phyloP scores from a whole-genome alignment of 1,140 invertebrate genomes.

The Dendroctonus ponderosae region DNA sequence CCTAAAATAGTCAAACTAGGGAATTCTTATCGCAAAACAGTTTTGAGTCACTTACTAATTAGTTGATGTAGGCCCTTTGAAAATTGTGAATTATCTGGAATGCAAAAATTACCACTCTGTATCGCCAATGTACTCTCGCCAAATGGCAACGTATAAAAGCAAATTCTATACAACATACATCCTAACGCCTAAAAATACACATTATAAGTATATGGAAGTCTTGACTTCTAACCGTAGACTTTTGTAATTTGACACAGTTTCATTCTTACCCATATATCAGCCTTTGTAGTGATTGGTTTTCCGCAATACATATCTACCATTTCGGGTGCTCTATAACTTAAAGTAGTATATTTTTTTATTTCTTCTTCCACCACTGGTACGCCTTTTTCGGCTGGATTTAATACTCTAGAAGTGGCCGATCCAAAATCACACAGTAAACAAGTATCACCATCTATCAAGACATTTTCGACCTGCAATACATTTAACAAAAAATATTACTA shows the following conservation, averaged over 20 bases:
- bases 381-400: slow-evolving; percentile 73
- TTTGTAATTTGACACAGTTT: neutral
- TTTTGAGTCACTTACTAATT: slow-evolving; percentile 51
- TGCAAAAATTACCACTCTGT: slow-evolving; percentile 84
- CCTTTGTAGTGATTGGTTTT: slow-evolving; percentile 85
- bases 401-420: slow-evolving; percentile 72
- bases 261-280: slow-evolving; percentile 83
- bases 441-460: slow-evolving; percentile 35
- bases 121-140: slow-evolving; percentile 92
- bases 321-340: slow-evolving; percentile 91
- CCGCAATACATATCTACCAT: slow-evolving; percentile 93
- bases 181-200: slow-evolving; percentile 71
- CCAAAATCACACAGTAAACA: slow-evolving; percentile 46
- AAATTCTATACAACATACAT: slow-evolving; percentile 88
- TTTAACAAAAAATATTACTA: too few relatives aligned
- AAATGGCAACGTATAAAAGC: slow-evolving; percentile 90
- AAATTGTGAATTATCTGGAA: slow-evolving; percentile 82
- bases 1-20: slow-evolving; percentile 50
- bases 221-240: neutral
- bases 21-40: slow-evolving; percentile 20
- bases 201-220: neutral
- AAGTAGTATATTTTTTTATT: slow-evolving; percentile 91
- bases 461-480: slow-evolving; percentile 21
- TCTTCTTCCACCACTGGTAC: slow-evolving; percentile 82
- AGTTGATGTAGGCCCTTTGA: slow-evolving; percentile 61